Percentiles rank a stretch among this genome's conserved stretches.
phyloP scores from a whole-genome alignment of 2,888 invertebrate genomes.

The Axea sp. region DNA sequence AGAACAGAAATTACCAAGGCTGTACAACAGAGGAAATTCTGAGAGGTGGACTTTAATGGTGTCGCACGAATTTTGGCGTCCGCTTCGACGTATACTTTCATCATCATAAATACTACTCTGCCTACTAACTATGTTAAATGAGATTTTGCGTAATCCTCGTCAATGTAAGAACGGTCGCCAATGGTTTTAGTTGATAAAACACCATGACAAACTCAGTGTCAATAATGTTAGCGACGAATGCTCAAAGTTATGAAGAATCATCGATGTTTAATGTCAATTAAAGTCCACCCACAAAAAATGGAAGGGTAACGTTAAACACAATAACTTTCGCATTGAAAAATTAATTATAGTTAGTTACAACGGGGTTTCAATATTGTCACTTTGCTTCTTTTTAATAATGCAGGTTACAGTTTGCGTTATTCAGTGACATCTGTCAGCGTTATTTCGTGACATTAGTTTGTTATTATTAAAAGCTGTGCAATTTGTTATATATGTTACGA shows the following conservation, averaged over 20 bases:
- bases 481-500: no score
- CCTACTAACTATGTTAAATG: conserved; percentile 21
- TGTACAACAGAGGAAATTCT: conserved; percentile 58
- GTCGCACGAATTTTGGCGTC: conserved; percentile 72
- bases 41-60: conserved; percentile 80
- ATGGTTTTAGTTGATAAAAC: conserved; percentile 50
- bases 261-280: conserved; percentile 72
- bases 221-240: conserved; percentile 64
- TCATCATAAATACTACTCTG: conserved; percentile 65
- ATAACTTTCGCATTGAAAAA: neutral
- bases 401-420: conserved; percentile 36
- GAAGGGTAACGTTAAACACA: conserved; percentile 40
- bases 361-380: conserved; percentile 10
- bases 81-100: conserved; percentile 11
- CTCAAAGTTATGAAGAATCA: conserved; percentile 32
- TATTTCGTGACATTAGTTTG: conserved; percentile 5
- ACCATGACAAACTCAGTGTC: conserved; percentile 53
- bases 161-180: conserved; percentile 44
- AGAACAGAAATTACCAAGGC: conserved; percentile 55
- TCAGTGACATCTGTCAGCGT: no score
- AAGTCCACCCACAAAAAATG: conserved; percentile 79
- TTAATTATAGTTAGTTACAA: conserved; percentile 47
- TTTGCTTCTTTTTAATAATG: conserved; percentile 37
- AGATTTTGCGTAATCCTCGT: conserved; percentile 27
- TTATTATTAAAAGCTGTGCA: conserved; percentile 13